Base-by-base conservation (phyloP, 1,140 invertebrate genomes). In the Drosophila subpulchrella region DNA sequence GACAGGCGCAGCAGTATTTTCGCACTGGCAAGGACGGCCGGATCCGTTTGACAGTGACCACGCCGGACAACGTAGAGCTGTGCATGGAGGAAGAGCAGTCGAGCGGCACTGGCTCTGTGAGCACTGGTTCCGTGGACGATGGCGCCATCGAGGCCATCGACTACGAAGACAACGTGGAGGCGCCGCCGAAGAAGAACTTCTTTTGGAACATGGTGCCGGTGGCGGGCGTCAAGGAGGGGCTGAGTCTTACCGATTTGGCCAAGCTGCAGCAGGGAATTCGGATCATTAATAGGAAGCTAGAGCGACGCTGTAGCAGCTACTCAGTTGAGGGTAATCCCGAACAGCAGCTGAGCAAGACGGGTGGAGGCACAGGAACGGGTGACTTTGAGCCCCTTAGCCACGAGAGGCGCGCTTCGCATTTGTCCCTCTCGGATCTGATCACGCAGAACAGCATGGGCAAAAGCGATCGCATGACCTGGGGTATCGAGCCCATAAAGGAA, bases 371-470 rank as follows among this genome's bases (percentile, higher is more conserved):
- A 1, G 72, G 65, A n/a, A 32, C 20, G 8, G 27, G 53, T 2
- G 74, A 62, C 46, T 71, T 78, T 20, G 83, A 79, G 12, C 48
- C 51, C 0, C 32, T 70, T 0, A 58, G 39, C 12, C 62, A 63
- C 7, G 71, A 85, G 42, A 48, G 79, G 8, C 75, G 79, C 1
- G 75, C 78, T 27, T 75, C 90, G 10, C 77, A 91, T 27, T 44
- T 89, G 38, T 91, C 90, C 6, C 78, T 92, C 2, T 92, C 91
- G 1, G 81, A 91, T 79, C 72, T 92, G n/a, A 92, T 92, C 7
- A 92, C 91, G 10, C 91, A 92, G 54, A 92, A 92, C 42, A 92
- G 91, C 59, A 91, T 92, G 65, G 91, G 91, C 39, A 88, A 91
- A 54, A 89, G 89, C 78, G 89, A 90, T 57, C 89, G 89, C 62